A percentile compares a stretch with the other conserved stretches of the same genome.
phyloP scores from a whole-genome alignment of 2,113 vertebrate species.

The Crocuta crocuta region DNA sequence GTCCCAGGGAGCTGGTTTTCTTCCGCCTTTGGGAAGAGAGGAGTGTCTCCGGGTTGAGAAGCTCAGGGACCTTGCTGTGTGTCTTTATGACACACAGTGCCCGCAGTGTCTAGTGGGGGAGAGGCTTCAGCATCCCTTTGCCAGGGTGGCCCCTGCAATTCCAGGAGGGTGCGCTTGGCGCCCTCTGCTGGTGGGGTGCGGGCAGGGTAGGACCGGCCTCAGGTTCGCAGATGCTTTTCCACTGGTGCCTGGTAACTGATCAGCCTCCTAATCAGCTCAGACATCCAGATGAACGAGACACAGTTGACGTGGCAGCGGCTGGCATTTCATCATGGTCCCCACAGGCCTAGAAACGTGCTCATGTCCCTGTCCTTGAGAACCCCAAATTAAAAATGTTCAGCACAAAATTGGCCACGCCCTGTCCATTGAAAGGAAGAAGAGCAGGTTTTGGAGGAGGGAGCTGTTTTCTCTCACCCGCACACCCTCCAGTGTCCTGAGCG shows the following conservation, averaged over 20 bases:
- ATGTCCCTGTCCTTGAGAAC: neutral
- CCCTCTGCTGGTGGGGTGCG: neutral
- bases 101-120: too few species aligned
- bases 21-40: neutral
- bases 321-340: neutral
- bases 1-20: neutral
- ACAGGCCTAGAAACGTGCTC: neutral
- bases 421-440: rapidly evolving
- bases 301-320: neutral
- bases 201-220: neutral
- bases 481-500: rapidly evolving
- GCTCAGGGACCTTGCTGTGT: neutral
- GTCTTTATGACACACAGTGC: too few species aligned
- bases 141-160: neutral
- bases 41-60: too few species aligned
- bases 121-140: neutral
- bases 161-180: rapidly evolving
- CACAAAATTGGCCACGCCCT: neutral
- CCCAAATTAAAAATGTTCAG: neutral
- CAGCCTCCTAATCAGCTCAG: neutral
- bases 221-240: neutral
- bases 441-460: neutral
- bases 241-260: rapidly evolving
- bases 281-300: neutral
- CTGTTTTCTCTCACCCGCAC: neutral